Base-by-base conservation (phyloP, 1,140 invertebrate species). In the Microplitis mediator region DNA sequence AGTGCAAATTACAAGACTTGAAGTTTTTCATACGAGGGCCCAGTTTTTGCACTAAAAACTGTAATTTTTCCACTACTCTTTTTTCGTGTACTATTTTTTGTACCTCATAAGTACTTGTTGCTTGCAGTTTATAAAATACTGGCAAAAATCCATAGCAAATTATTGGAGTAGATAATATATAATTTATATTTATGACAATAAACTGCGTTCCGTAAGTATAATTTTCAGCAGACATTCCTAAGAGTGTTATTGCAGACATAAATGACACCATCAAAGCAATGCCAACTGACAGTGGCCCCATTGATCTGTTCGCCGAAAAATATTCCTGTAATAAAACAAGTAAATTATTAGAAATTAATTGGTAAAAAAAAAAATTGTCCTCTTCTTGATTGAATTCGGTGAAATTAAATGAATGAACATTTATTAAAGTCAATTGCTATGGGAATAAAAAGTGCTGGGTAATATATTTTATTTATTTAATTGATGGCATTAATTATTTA, bases 221-320 rank as follows among this genome's bases (percentile, higher is more conserved):
- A 84, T 93, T 96, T 84, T 97, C 95, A 63, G 93, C 90, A 1
- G 94, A 94, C 0, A 96, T 92, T 9, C 97, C 97, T 23, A 98
- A 87, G n/a, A 98, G 85, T 0, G 96, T 96, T 16, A 98, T 92
- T 9, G 96, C 95, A 0, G 96, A 98, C 94, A 98, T 97, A 80
- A 98, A 98, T 52, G 95, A 97, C 6, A 96, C 95, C 92, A 97
- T 95, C 0, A 97, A 84, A 13, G 94, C 95, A 71, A 97, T 93
- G 2, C 93, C 93, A 0, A 97, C 95, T 0, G 95, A 95, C 0
- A 90, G 36, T 64, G 95, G 88, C 3, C 90, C 87, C 93, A 96
- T 95, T 34, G 92, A 92, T 71, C 90, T 88, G 76, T 95, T 93
- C 0, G 93, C 95, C 56, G 94, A 80, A 71, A 97, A 89, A 80